Evolutionary conservation across 2,888 invertebrate species (phyloP), one percentile per base, ranked within the genome.

Genomic region (Actias luna): DNA sequence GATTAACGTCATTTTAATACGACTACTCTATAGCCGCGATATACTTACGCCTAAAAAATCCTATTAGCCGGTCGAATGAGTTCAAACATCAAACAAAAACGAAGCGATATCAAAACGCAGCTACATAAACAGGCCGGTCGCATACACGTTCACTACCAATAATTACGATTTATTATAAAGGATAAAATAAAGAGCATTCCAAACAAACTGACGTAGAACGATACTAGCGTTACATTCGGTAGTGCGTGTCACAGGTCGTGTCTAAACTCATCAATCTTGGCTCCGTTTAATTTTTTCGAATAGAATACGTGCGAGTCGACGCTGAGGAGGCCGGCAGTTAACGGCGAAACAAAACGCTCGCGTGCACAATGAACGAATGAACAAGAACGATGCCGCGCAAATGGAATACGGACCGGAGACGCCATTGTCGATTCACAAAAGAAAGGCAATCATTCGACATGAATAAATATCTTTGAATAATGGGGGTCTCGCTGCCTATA

Each of bases 381-480:
- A 76, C 76, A 72, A 73, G 76, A 78, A 76, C 80, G 82, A 77
- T 76, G 79, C 80, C 83, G 77, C 83, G 85, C 85, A 86, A 90
- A 91, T 88, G 90, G 87, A 88, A 89, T 87, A 89, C 83, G 83
- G 74, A 72, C 79, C 80, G 80, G 75, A 84, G 82, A 82, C 82
- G 82, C 87, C 85, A 88, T 92, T 92, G 92, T 92, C 83, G 83
- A 83, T 82, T 73, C 85, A 92, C 92, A 92, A 92, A 92, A 86
- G 91, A 91, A 90, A 92, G 88, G 92, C 87, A 89, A 92, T 92
- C 91, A 89, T 89, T 92, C 89, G 90, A 91, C 92, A 89, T 90
- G 91, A 92, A 92, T 92, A 91, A 91, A 91, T 89, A 90, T 92
- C 88, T 90, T 89, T 89, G 90, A 92, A 88, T 92, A 92, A 92